Conservation (phyloP, 1,140 invertebrate species). For the Drosophila elegans region DNA sequence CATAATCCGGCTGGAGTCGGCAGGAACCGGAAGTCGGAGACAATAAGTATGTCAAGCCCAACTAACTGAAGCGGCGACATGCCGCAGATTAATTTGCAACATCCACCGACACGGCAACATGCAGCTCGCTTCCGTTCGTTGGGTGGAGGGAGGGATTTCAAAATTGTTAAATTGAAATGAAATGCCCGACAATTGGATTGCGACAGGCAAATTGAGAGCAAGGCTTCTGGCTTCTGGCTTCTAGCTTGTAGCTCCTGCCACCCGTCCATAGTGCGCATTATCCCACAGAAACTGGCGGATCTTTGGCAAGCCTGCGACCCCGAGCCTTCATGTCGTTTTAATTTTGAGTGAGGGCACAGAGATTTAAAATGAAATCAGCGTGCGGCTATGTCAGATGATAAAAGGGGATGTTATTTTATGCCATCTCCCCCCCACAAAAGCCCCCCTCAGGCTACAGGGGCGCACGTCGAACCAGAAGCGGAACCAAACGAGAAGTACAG, state of each 20-base stretch:
- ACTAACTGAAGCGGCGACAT: slow-evolving; percentile 37
- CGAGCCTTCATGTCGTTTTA: slow-evolving; percentile 57
- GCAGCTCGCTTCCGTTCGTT: slow-evolving; percentile 36
- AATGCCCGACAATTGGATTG: slow-evolving; percentile 80
- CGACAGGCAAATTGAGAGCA: slow-evolving; percentile 36
- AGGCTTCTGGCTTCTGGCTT: not conserved
- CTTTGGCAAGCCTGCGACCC: slow-evolving; percentile 11
- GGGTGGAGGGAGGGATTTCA: slow-evolving; percentile 35
- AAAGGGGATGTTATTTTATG: slow-evolving; percentile 7
- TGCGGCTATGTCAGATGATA: slow-evolving; percentile 26
- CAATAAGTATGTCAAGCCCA: slow-evolving; percentile 41
- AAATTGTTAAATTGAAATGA: slow-evolving; percentile 83
- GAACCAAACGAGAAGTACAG: slow-evolving; percentile 10
- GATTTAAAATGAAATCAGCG: slow-evolving; percentile 80
- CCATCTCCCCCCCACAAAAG: no score
- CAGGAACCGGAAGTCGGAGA: slow-evolving; percentile 28
- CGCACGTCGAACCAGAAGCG: slow-evolving; percentile 26
- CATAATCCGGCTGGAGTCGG: slow-evolving; percentile 22
- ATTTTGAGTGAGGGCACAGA: slow-evolving; percentile 69
- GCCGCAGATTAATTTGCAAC: slow-evolving; percentile 61
- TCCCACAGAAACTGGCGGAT: slow-evolving; percentile 24
- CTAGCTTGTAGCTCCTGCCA: not conserved
- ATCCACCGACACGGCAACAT: slow-evolving; percentile 39
- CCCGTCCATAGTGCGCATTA: not conserved
- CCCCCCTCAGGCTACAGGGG: not conserved